Evolutionary conservation across 2,888 invertebrate species (phyloP).

Genomic region (Callyntrura guangdongensis): DNA sequence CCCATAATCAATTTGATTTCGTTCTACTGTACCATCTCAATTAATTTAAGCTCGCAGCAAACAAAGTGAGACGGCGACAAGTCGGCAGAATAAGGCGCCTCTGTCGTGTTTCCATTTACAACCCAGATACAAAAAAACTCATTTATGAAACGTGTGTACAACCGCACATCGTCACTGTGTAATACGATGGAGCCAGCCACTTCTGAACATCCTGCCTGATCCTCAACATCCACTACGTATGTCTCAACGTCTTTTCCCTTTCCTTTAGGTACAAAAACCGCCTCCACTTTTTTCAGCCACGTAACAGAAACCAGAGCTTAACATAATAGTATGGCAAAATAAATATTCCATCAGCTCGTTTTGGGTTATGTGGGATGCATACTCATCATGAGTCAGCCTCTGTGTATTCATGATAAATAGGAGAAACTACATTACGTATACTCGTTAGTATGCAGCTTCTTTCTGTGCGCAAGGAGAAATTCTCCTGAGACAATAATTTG

Average conservation of each 20-base stretch:
- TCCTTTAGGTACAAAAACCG: constrained; percentile 34
- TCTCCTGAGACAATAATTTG: neutral
- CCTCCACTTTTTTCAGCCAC: constrained; percentile 58
- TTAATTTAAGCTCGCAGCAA: neutral
- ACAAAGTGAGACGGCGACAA: constrained; percentile 20
- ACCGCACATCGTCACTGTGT: neutral
- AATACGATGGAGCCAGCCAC: neutral
- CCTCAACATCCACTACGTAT: neutral
- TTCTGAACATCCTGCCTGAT: no score
- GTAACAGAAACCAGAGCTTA: constrained; percentile 46
- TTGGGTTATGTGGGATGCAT: neutral
- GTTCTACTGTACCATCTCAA: neutral
- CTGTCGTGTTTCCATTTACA: neutral
- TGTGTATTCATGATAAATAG: neutral
- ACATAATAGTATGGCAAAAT: constrained; percentile 10
- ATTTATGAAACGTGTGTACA: neutral
- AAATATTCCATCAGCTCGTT: constrained; percentile 14
- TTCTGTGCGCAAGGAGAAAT: no score
- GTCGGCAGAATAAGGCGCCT: constrained; percentile 40
- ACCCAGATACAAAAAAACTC: neutral
- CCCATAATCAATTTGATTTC: constrained; percentile 1
- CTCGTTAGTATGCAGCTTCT: no score
- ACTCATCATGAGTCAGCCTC: neutral
- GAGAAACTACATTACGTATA: neutral
- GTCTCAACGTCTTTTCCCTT: no score